These are phyloP conservation scores for Euschistus heros DNA, from an alignment of 1,140 invertebrate genomes.

Conservation along the genomic window DNA sequence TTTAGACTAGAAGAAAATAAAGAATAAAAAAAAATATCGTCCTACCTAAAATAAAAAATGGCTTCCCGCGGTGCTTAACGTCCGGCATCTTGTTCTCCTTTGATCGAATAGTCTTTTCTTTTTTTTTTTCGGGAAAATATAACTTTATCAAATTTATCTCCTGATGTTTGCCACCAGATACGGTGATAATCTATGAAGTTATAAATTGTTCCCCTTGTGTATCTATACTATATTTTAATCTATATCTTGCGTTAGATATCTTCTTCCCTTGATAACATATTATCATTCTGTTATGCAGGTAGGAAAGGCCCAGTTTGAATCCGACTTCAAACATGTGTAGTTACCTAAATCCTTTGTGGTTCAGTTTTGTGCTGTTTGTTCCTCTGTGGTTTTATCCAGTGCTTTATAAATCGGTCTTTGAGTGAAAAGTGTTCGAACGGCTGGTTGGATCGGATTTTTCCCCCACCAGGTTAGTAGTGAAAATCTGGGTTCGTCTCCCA, in stretches of 20 bases:
- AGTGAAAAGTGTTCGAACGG: too few species aligned
- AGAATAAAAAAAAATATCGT: too few species aligned
- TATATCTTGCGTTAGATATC: conserved; percentile 28
- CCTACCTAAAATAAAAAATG: background rate
- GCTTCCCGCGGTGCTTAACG: background rate
- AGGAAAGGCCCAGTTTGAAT: conserved; percentile 18
- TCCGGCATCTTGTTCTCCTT: background rate
- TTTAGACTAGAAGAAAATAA: too few species aligned
- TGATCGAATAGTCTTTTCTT: background rate
- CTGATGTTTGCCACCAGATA: conserved; percentile 25
- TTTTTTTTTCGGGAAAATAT: conserved; percentile 18
- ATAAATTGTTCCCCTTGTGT: conserved; percentile 26
- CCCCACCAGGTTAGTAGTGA: too few species aligned
- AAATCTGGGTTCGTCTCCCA: too few species aligned
- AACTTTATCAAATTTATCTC: conserved; percentile 25
- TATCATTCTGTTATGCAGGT: conserved; percentile 27
- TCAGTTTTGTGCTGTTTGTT: background rate
- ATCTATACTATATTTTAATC: conserved; percentile 28
- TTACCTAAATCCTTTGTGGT: background rate
- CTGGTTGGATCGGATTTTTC: too few species aligned
- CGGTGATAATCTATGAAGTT: conserved; percentile 27
- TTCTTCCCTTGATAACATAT: conserved; percentile 27
- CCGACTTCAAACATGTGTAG: conserved; percentile 7
- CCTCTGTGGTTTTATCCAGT: background rate
- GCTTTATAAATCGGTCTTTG: background rate